Base-by-base conservation (phyloP, 1,140 invertebrate species). In the Anadara kagoshimensis region DNA sequence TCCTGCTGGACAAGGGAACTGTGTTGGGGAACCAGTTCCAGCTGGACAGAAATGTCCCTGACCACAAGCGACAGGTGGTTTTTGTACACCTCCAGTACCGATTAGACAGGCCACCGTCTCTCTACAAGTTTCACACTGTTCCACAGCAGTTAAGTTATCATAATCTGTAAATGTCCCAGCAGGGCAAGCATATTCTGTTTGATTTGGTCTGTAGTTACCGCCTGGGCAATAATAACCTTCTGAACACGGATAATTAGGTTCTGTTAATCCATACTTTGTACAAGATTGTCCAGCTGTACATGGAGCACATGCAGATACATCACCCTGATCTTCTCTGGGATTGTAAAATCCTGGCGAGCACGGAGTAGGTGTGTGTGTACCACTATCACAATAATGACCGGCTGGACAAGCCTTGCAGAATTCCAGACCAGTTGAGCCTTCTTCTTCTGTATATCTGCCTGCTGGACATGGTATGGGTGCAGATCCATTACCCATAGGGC, bases 191-290 rank as follows among this genome's bases (percentile, higher is more conserved):
- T 84, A 80, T 54, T 82, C 83, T 36, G 73, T 75, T 58, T 86
- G 80, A 43, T 83, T 84, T 18, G 81, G 78, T 7, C 77, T 75
- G 53, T 78, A 65, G 54, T 85, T 88, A n/a, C 81, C 83, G 14
- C 77, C 81, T 0, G 83, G 83, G 53, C 87, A 88, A 73, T 86
- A 88, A 71, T 87, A 85, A 2, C 87, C 87, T 18, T 84, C 84
- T n/a, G 78, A 78, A 64, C 87, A 88, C 2, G 80, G 79, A 29
- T 76, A 78, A 68, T 88, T 78, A 20, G 87, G 83, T 64, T 80
- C 71, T 2, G 86, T 78, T 0, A 88, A 75, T 8, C 80, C 86
- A 57, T 75, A 73, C 16, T 73, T 73, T 18, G 86, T 87, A 72
- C 87, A 88, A 16, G 87, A 81, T 26, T 68, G 63, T 26, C 86